These are phyloP conservation scores for Lithophane leautieri DNA, from an alignment of 2,888 invertebrate genomes.

Conservation along the genomic window DNA sequence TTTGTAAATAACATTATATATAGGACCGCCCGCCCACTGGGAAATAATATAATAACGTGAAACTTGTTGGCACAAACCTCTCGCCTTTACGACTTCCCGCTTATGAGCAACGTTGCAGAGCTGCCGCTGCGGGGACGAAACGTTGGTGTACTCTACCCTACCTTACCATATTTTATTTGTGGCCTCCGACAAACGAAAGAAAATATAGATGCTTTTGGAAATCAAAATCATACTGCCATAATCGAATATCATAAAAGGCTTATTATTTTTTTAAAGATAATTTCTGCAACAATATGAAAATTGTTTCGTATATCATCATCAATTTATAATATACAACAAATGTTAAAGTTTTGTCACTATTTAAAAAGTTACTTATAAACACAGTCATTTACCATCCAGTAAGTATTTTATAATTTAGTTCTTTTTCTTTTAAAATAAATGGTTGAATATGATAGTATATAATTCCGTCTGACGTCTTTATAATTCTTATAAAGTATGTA, in stretches of 20 bases:
- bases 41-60: slow-evolving; percentile 57
- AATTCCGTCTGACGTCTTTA: slow-evolving; percentile 63
- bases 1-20: slow-evolving; percentile 49
- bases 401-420: slow-evolving; percentile 23
- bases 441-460: slow-evolving; percentile 45
- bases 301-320: background rate
- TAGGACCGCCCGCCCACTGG: slow-evolving; percentile 41
- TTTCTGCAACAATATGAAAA: background rate
- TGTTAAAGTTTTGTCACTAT: background rate
- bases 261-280: background rate
- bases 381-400: slow-evolving; percentile 40
- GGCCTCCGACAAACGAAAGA: background rate
- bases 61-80: slow-evolving; percentile 73
- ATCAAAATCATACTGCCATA: background rate
- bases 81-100: slow-evolving; percentile 71
- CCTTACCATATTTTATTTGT: slow-evolving; percentile 34
- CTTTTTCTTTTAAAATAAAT: slow-evolving; percentile 19
- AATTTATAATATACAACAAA: background rate
- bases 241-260: background rate
- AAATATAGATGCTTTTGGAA: background rate
- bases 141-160: slow-evolving; percentile 17
- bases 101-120: slow-evolving; percentile 58
- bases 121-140: slow-evolving; percentile 50
- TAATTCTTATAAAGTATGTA: slow-evolving; percentile 56
- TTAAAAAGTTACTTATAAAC: slow-evolving; percentile 15